Evolutionary conservation across 1,140 invertebrate genomes (phyloP), one percentile per base, ranked within the genome.

Genomic region (Tribolium castaneum): DNA sequence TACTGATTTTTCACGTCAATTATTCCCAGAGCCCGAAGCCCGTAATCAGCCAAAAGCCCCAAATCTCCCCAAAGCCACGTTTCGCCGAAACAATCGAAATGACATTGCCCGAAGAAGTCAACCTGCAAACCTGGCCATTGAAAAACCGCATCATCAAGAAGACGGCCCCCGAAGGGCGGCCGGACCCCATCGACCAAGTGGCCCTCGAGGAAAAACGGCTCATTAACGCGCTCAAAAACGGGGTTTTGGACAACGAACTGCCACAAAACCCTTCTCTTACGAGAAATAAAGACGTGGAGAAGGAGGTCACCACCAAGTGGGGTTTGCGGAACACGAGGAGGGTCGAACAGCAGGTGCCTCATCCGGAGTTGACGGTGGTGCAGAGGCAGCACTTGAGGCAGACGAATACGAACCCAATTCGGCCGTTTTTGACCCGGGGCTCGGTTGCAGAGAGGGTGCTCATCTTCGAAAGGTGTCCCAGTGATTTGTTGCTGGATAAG

Each of bases 371-470:
- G 59, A 93, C 92, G 0, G 89, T 87, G 6, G 91, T 90, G 77
- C 92, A 93, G 83, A 90, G 90, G 78, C 91, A 91, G 72, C 91
- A 93, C 75, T 89, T 92, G 9, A 84, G 89, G 51, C 86, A 88
- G 84, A 86, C 30, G 83, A 81, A 83, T 0, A 62, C 80, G 16
- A 90, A 92, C 86, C 93, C 94, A 0, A 92, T 96, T n/a, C 88
- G 94, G 74, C 95, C 95, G 1, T 96, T 97, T 85, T 88, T 97
- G 9, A 96, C 95, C 2, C 90, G 95, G 78, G 96, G 96, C 3
- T 97, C 96, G 0, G 96, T 98, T 0, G 96, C 96, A 2, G 96
- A 97, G 84, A 88, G 96, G 30, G 96, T 97, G 30, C 89, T 97
- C 66, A 95, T 97, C 83, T 98, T 97, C 85, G 96, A 98, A 86